These are phyloP conservation scores for Trichosurus vulpecula DNA, from an alignment of 2,797 vertebrate genomes.

Conservation along the genomic window DNA sequence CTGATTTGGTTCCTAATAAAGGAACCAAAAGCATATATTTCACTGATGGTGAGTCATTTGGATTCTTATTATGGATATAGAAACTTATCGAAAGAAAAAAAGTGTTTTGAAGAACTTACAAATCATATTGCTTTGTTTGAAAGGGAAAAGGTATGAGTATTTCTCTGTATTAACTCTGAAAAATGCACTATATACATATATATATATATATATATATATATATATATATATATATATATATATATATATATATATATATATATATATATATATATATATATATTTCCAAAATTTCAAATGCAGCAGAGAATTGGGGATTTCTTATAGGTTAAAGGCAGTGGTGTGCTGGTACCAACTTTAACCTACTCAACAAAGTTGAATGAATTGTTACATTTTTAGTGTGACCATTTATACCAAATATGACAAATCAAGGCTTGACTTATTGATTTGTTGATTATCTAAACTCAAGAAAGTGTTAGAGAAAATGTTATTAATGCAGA, in stretches of 20 bases:
- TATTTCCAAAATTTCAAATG: neutral
- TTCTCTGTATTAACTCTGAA: neutral
- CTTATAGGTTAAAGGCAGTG: neutral
- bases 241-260: too few relatives aligned
- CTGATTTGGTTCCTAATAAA: neutral
- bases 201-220: too few relatives aligned
- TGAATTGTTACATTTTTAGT: neutral
- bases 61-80: neutral
- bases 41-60: neutral
- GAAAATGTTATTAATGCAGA: neutral
- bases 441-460: neutral
- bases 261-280: too few relatives aligned
- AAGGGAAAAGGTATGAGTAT: neutral
- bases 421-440: neutral
- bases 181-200: neutral
- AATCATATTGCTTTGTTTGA: neutral
- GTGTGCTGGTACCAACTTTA: neutral
- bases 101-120: neutral
- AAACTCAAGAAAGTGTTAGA: neutral
- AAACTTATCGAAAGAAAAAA: neutral
- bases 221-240: too few relatives aligned
- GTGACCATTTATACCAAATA: neutral
- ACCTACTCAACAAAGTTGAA: neutral
- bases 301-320: too few relatives aligned
- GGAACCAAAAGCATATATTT: neutral